Percentiles rank a stretch among this genome's conserved stretches.
Evolutionary conservation across 1,140 invertebrate species (phyloP).

Genomic region (Procambarus clarkii): DNA sequence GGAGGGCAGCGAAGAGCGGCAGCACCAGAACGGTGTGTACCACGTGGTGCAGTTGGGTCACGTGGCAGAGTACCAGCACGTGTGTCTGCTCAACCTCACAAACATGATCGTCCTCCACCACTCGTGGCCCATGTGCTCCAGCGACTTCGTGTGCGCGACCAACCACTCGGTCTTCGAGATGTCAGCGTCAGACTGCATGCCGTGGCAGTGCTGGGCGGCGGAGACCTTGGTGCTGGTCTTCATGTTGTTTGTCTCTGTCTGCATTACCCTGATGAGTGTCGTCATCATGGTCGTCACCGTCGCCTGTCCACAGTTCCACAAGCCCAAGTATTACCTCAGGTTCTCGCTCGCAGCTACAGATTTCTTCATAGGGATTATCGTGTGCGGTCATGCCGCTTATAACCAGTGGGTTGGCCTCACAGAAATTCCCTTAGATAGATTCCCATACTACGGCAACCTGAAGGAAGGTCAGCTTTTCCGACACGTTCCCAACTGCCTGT

Average conservation of each 20-base stretch:
- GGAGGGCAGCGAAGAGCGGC: slow-evolving; percentile 17
- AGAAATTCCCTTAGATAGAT: slow-evolving; percentile 60
- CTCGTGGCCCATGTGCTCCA: slow-evolving; percentile 69
- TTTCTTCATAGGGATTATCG: slow-evolving; percentile 63
- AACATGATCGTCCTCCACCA: slow-evolving; percentile 64
- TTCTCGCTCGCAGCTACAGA: slow-evolving; percentile 66
- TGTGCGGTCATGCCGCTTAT: slow-evolving; percentile 68
- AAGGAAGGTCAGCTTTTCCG: slow-evolving; percentile 61
- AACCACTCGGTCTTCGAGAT: slow-evolving; percentile 62
- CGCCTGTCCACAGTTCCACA: slow-evolving; percentile 63
- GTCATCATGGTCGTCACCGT: slow-evolving; percentile 64
- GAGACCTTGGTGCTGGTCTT: slow-evolving; percentile 60
- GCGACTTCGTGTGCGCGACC: slow-evolving; percentile 68
- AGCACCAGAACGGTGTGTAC: slow-evolving; percentile 41
- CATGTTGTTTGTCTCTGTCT: slow-evolving; percentile 46
- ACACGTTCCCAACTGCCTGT: slow-evolving; percentile 68
- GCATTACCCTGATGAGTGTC: slow-evolving; percentile 52
- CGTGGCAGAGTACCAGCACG: slow-evolving; percentile 58
- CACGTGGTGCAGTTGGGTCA: slow-evolving; percentile 48
- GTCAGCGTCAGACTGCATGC: slow-evolving; percentile 69
- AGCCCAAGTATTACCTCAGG: slow-evolving; percentile 70
- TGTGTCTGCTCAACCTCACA: slow-evolving; percentile 64
- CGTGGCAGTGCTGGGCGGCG: slow-evolving; percentile 51
- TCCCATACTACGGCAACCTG: slow-evolving; percentile 62
- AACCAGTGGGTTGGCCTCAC: slow-evolving; percentile 68